Evolutionary conservation across 2,797 vertebrate genomes (phyloP).

Genomic region (Oreochromis grahami): DNA sequence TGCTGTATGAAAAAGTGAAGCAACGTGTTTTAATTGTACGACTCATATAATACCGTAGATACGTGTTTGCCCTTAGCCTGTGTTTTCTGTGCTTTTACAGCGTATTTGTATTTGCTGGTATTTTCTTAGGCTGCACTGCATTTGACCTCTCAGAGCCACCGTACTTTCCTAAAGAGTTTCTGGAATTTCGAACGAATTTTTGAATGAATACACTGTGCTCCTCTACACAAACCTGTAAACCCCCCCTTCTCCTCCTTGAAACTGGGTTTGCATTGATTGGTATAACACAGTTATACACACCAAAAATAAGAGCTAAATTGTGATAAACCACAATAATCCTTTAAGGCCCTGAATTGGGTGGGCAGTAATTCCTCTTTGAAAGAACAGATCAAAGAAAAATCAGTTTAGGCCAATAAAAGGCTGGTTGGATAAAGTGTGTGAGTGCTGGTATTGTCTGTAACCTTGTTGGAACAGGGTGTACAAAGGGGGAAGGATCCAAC

Average conservation of each 20-base stretch:
- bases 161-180: too few relatives aligned
- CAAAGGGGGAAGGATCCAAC: background rate
- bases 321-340: background rate
- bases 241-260: background rate
- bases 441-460: background rate
- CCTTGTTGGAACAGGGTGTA: background rate
- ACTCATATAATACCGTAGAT: too few relatives aligned
- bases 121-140: too few relatives aligned
- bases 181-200: background rate
- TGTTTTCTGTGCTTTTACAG: too few relatives aligned
- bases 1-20: too few relatives aligned
- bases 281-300: background rate
- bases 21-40: too few relatives aligned
- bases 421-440: background rate
- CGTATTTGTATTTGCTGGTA: too few relatives aligned
- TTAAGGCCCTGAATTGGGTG: background rate
- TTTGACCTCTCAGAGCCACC: too few relatives aligned
- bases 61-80: too few relatives aligned
- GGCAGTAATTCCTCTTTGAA: background rate
- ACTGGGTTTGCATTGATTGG: background rate
- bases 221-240: background rate
- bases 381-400: background rate
- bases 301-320: background rate
- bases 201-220: background rate
- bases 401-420: background rate